Base-by-base conservation (phyloP, 2,888 invertebrate genomes). In the Eupelmus urozonus region DNA sequence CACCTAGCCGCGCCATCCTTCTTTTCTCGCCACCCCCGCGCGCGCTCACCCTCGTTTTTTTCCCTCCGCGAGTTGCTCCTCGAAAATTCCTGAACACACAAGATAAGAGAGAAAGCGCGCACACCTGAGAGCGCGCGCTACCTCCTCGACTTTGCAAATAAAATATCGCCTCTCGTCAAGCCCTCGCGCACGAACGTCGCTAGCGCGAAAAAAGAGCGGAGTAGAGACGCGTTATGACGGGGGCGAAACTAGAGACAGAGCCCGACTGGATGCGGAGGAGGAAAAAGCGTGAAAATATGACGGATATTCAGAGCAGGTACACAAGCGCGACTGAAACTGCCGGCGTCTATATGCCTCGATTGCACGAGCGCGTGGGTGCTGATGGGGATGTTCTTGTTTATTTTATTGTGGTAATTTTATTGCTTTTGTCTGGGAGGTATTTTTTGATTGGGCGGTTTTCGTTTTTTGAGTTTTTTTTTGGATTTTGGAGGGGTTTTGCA, bases 21-120 rank as follows among this genome's bases (percentile, higher is more conserved):
- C 51, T 45, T 18, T 27, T 23, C 34, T 23, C 13, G 16, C 40
- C 40, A 20, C 18, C 42, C 27, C n/a, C 7, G 3, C 42, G 1
- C 70, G n/a, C 25, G 23, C 65, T 27, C 25, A 27, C 16, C 23
- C 49, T 49, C 49, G 25, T 40, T 69, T 59, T 66, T 69, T 66
- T 59, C 59, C 70, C 20, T 11, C 40, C 59, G 57, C 16, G 16
- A n/a, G 45, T 23, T 55, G 49, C 60, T n/a, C 63, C 13, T 65
- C 69, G 51, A 83, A 53, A 85, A 85, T 85, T 85, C 84, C 86
- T 85, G 85, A 84, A 84, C 84, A 86, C 83, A 83, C 83, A 82
- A 85, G 86, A 86, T 86, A 86, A 86, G 86, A 82, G 83, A 82
- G 73, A 65, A 11, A 60, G 45, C 29, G 51, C 34, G 34, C 9